Base-by-base conservation (phyloP, 2,797 vertebrate genomes). In the Craterocephalus amniculus region DNA sequence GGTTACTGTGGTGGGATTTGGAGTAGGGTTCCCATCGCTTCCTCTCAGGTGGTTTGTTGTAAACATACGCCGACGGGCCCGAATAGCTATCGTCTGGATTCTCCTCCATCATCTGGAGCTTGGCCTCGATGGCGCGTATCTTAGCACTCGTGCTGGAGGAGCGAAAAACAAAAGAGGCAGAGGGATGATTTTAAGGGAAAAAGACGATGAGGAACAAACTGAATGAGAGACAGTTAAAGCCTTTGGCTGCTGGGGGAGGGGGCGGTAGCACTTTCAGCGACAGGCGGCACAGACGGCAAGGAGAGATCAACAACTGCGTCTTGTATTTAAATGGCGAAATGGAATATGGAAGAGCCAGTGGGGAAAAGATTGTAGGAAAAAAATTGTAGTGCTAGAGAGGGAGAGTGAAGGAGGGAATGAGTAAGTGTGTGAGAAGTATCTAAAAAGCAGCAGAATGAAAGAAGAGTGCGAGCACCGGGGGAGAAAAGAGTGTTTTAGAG, bases 21-120 rank as follows among this genome's bases (percentile, higher is more conserved):
- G 94, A 93, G 89, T 98, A 98, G 57, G 97, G 98, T 85, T 96
- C 94, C 91, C 96, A 96, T 91, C 97, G 96, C 88, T 96, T 97
- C 93, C 96, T 98, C 78, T 99, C 97, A 0, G 96, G 94, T 0
- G 97, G 95, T 75, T 98, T 98, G 93, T 98, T 97, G 93, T 98
- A 97, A 60, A 96, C 94, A 79, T 99, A 97, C 18, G 96, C 92
- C 0, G 96, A 96, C 0, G 96, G 96, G 20, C 96, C 96, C 0
- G 96, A 91, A 62, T 95, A 96, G 80, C 97, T 96, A 0, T 95
- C 94, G 0, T 99, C 97, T 4, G 96, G 96, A 67, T 99, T 98
- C 84, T 99, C 96, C 52, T 98, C 97, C 98, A 99, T 99, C 96
- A 99, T 99, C 91, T 98, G 98, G 81, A 99, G 96, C 92, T 99